Evolutionary conservation across 1,140 invertebrate genomes (phyloP), one percentile per base, ranked within the genome.

Genomic region (Drosophila chauvacae): DNA sequence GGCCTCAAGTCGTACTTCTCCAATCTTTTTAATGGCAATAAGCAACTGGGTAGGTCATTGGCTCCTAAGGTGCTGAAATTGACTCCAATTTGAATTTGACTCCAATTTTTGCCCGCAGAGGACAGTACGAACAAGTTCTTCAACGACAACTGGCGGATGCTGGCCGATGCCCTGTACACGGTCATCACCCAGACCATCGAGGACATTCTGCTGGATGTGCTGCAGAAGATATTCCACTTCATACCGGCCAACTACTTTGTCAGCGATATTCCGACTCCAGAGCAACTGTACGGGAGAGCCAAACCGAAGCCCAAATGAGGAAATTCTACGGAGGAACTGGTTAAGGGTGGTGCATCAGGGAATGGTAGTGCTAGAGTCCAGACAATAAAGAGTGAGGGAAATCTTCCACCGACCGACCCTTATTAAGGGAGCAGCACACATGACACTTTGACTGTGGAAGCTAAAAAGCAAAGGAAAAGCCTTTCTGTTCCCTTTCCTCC

Each of bases 81-180:
- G n/a, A n/a, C n/a, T n/a, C n/a, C n/a, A n/a, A n/a, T n/a, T n/a
- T n/a, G n/a, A n/a, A n/a, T n/a, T n/a, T n/a, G n/a, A n/a, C n/a
- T n/a, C 14, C 6, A 18, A 68, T 42, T 26, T 41, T 10, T 30
- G 3, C 5, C 90, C 72, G 47, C 93, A 95, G 95, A 95, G 94
- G 95, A 95, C 71, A 95, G 94, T 75, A 95, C 95, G 4, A 96
- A 96, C 71, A 93, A 94, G 30, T 96, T 95, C 91, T 93, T 96
- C 58, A 96, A 96, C 84, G 94, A 94, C 35, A 96, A 96, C 81
- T 96, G 95, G 95, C 93, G 94, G 18, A 94, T 95, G 77, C 93
- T 95, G 13, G 94, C 95, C 9, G 95, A 95, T 87, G 95, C 95
- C 18, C 85, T 95, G 14, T 93, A 94, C 80, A 94, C 94, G 30